Percentiles rank a stretch among this genome's conserved stretches.
Conservation (phyloP, 1,140 invertebrate genomes). For the Caenorhabditis brenneri region DNA sequence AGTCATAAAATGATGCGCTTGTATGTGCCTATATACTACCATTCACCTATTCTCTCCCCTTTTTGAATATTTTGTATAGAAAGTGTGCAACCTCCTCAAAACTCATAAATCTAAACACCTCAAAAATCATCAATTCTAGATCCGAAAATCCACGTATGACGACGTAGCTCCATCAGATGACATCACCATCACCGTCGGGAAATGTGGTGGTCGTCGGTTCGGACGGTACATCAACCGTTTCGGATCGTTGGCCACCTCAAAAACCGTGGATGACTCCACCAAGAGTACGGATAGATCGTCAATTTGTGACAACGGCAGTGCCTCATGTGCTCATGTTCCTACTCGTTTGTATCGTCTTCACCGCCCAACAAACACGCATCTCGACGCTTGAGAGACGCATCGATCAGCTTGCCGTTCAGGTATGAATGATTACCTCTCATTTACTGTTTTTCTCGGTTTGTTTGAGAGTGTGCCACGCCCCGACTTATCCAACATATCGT, state of each 20-base stretch:
- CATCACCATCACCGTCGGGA: slow-evolving; percentile 31
- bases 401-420: slow-evolving; percentile 37
- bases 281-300: slow-evolving; percentile 7
- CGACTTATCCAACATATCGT: neutral
- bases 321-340: slow-evolving; percentile 34
- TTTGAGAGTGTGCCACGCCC: neutral
- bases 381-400: slow-evolving; percentile 29
- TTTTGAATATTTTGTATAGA: neutral
- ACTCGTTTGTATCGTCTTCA: slow-evolving; percentile 17
- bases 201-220: slow-evolving; percentile 30
- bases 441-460: neutral
- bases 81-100: neutral
- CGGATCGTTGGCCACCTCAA: slow-evolving; percentile 10
- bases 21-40: neutral
- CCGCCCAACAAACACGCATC: slow-evolving; percentile 31
- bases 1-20: slow-evolving; percentile 27
- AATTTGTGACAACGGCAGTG: neutral
- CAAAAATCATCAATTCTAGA: neutral
- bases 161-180: slow-evolving; percentile 14
- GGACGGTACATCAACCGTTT: neutral
- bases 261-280: slow-evolving; percentile 14
- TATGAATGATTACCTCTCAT: slow-evolving; percentile 20
- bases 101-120: neutral
- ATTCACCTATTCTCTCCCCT: neutral
- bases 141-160: neutral